Base-by-base conservation (phyloP, 2,113 vertebrate species). In the Oncorhynchus nerka region DNA sequence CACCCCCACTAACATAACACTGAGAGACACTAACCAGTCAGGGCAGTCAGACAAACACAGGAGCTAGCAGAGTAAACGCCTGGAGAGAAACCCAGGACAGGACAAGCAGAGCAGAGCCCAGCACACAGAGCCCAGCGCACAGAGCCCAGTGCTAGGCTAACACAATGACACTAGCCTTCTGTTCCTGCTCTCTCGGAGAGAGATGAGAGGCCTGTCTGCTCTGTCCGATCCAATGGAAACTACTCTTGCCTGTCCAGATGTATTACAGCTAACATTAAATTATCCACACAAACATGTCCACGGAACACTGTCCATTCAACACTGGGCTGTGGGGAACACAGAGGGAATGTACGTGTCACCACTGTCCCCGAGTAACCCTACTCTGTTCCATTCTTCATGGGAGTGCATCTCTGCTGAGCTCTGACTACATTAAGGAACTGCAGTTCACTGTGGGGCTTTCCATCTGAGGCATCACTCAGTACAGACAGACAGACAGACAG, bases 201-300 rank as follows among this genome's bases (percentile, higher is more conserved):
- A 83, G 86, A 87, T 85, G 79, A 79, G 85, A 83, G 81, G 51
- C 16, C 51, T 19, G 15, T 16, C 51, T 55, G 51, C 3, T 15
- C 51, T 19, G 51, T 19, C 51, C 5, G 16, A 19, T 55, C 81
- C 82, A 77, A 48, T 86, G 87, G 87, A 90, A 88, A 89, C 84
- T 89, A 76, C 74, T 74, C 68, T 26, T 68, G 76, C 69, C 74
- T 81, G 70, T 79, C 84, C 74, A 78, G 81, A 71, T 68, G 85
- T 82, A 66, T 76, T 78, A 57, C 1, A 68, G 64, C 77, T 85
- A 81, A 91, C 81, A 90, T 81, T 85, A 88, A 85, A 85, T 78
- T 89, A 91, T 85, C 75, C 55, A 15, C 79, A 89, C 85, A 90
- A 89, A 91, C 86, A 89, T 24, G 78, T 86, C 84, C 64, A 61